phyloP scores from a whole-genome alignment of 92 coral and sea anemone genomes.

The Hydrozoanthus gracilis region DNA sequence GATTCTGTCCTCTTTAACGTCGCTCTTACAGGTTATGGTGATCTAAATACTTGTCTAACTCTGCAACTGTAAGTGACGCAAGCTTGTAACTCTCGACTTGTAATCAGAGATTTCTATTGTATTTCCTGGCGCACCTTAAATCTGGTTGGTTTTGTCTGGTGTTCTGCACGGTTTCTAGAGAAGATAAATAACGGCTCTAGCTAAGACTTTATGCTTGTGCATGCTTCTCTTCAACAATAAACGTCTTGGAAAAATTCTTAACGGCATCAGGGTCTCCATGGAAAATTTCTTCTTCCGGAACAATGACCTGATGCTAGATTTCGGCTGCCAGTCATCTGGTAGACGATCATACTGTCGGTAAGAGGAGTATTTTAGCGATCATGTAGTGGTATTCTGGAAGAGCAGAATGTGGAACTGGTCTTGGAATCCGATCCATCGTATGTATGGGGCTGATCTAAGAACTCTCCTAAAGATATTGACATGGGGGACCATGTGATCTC shows the following conservation, averaged over 20 bases:
- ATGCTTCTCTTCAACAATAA: conserved; percentile 54
- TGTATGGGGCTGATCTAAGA: conserved; percentile 39
- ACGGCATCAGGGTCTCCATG: conserved; percentile 16
- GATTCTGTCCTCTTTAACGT: conserved; percentile 32
- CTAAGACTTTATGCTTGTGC: conserved; percentile 34
- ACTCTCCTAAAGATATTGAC: conserved; percentile 50
- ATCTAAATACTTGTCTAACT: conserved; percentile 36
- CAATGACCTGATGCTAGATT: conserved; percentile 49
- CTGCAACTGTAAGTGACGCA: conserved; percentile 37
- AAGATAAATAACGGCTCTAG: conserved; percentile 53
- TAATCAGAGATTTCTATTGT: conserved; percentile 40
- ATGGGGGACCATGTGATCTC: conserved; percentile 45
- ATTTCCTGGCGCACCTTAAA: conserved; percentile 41
- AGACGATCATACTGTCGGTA: conserved; percentile 48
- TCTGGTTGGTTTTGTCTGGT: conserved; percentile 42
- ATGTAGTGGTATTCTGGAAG: conserved; percentile 57
- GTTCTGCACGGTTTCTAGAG: conserved; percentile 34
- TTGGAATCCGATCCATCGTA: conserved; percentile 52
- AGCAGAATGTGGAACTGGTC: conserved; percentile 56
- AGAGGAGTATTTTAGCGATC: conserved; percentile 44
- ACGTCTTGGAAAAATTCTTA: conserved; percentile 28
- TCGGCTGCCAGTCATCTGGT: conserved; percentile 63
- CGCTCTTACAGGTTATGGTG: conserved; percentile 45
- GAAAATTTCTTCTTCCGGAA: conserved; percentile 41
- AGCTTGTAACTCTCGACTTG: conserved; percentile 47